Base-by-base conservation (phyloP, 1,140 invertebrate species). In the Mactra quadrangularis region DNA sequence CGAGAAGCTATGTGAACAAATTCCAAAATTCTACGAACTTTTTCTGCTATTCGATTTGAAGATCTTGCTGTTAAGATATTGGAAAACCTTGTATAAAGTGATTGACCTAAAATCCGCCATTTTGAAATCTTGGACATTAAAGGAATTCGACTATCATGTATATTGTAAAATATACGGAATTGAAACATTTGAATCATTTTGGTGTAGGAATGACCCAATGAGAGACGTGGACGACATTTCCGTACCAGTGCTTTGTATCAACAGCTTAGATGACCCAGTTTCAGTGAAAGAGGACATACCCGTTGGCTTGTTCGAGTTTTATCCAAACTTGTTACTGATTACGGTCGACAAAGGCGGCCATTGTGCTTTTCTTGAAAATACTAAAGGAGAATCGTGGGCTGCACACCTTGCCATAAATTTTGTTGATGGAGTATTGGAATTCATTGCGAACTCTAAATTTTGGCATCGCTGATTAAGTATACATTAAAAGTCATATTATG, bases 141-240 rank as follows among this genome's bases (percentile, higher is more conserved):
- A 82, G 22, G 72, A 87, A 9, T 87, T 87, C 62, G 84, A 89
- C 22, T 76, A 87, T 55, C 35, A 68, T 11, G 86, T 91, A 1
- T 91, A 88, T 57, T 89, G 85, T 41, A 86, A 85, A 50, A 70
- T 89, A 38, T 85, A 87, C 59, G 86, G 87, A 22, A 79, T 79
- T 53, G 52, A 77, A 13, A 83, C 83, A 22, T 71, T 88, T 52
- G 89, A 91, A 11, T 60, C 88, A 35, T 92, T 87, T 83, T 90
- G 90, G 87, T 87, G 90, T 52, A 72, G 84, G 45, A 91, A 91
- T 72, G 88, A 89, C 45, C 91, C 91, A 11, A 85, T 92, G 59
- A 78, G 91, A 1, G 90, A 92, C 68, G 89, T 90, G 15, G 90
- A 91, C 78, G 90, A 92, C 50, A 91, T 92, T 29, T 86, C 90